These are phyloP conservation scores for Lophochroa leadbeateri DNA, from an alignment of 2,113 vertebrate species.

Conservation along the genomic window DNA sequence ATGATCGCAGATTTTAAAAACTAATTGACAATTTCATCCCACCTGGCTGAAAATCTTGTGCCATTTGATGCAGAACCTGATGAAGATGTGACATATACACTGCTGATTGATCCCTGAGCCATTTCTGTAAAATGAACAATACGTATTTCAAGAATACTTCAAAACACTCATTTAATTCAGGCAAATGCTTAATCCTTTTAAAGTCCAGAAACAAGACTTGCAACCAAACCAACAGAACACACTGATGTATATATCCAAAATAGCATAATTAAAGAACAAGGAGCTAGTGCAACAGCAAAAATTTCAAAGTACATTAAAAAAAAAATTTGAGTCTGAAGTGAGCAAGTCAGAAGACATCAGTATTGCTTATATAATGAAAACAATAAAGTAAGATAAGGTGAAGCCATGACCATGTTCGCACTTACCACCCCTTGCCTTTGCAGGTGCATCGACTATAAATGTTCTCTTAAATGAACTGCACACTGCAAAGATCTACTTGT, in stretches of 20 bases:
- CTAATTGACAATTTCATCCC: not conserved
- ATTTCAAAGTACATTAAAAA: not conserved
- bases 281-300: not conserved
- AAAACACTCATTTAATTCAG: not conserved
- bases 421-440: not conserved
- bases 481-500: not conserved
- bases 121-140: constrained; percentile 82
- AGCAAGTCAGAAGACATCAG: not conserved
- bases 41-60: constrained; percentile 90
- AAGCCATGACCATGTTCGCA: not conserved
- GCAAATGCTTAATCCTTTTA: not conserved
- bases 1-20: not conserved
- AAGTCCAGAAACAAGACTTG: not conserved
- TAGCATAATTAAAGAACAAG: not conserved
- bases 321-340: not conserved
- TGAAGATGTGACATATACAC: constrained; percentile 87
- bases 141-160: not conserved
- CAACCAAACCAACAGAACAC: not conserved
- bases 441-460: not conserved
- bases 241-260: not conserved
- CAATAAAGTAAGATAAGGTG: not conserved
- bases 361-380: not conserved
- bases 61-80: constrained; percentile 89
- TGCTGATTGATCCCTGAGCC: constrained; percentile 95
- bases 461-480: not conserved